phyloP scores from a whole-genome alignment of 2,888 invertebrate species.

The Harpagoxenus sublaevis region DNA sequence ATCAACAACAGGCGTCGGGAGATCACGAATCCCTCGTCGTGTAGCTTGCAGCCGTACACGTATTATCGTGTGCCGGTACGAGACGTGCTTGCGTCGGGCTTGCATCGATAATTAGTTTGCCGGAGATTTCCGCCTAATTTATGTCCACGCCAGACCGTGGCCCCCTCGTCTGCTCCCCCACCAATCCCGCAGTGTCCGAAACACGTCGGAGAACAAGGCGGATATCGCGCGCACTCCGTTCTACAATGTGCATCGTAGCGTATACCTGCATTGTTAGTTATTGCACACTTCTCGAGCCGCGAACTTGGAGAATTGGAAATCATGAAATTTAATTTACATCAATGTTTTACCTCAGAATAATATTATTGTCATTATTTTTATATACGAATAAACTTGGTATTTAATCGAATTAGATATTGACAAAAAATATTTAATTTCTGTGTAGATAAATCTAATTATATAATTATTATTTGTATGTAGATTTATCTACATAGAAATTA shows the following conservation, averaged over 20 bases:
- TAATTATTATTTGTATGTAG: not conserved
- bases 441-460: not conserved
- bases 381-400: not conserved
- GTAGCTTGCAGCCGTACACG: constrained; percentile 47
- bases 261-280: not conserved
- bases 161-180: not conserved
- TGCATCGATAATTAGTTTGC: constrained; percentile 76
- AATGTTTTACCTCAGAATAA: not conserved
- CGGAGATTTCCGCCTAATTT: constrained; percentile 75
- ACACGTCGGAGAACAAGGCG: constrained; percentile 56
- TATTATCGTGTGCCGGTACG: constrained; percentile 61
- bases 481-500: not conserved
- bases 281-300: not conserved
- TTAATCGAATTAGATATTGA: not conserved
- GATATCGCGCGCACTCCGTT: constrained; percentile 49
- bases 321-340: not conserved
- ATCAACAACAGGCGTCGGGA: constrained; percentile 58
- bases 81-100: constrained; percentile 70
- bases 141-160: constrained; percentile 67
- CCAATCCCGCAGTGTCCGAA: constrained; percentile 55
- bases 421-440: not conserved
- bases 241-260: constrained; percentile 25
- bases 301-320: not conserved
- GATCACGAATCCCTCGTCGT: constrained; percentile 54
- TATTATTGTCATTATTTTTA: not conserved